Evolutionary conservation across 2,888 invertebrate species (phyloP), one percentile per base, ranked within the genome.

Genomic region (Sabatieria punctata): DNA sequence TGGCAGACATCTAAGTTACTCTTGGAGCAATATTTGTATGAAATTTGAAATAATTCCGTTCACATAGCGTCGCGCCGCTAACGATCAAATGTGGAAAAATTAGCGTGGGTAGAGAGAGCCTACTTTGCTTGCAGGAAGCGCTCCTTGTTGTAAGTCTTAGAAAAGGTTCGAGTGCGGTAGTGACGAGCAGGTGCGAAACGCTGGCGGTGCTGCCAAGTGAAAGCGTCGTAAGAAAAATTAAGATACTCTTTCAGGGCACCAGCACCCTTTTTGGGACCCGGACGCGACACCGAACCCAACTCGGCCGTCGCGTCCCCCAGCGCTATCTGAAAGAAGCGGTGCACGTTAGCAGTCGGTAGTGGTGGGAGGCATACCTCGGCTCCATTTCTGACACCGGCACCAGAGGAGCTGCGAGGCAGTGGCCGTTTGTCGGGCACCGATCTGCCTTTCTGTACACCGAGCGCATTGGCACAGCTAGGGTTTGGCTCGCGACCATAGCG

Each of bases 71-170:
- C n/a, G n/a, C n/a, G n/a, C n/a, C n/a, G n/a, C n/a, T n/a, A n/a
- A n/a, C n/a, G n/a, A n/a, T n/a, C n/a, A n/a, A n/a, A n/a, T n/a
- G n/a, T n/a, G n/a, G n/a, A n/a, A n/a, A n/a, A n/a, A n/a, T n/a
- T n/a, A n/a, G n/a, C 24, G 11, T 19, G 40, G 52, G 26, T 39
- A 39, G 26, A 23, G 45, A 44, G 40, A 48, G 36, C 77, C 74
- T 72, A 88, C 86, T 86, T 86, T 49, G 89, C 88, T 71, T 91
- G 85, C 51, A 93, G 71, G 69, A 84, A 93, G 61, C 86, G 80
- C 65, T 91, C 88, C 71, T 88, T 88, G 67, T 83, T 85, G 69
- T 84, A 86, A 81, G 58, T 56, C 8, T 15, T 30, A 15, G 30
- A 30, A 30, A 11, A 15, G 8, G 8, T 8, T 15, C 30, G 8